phyloP scores from a whole-genome alignment of 2,113 vertebrate species.

The Colaptes auratus region DNA sequence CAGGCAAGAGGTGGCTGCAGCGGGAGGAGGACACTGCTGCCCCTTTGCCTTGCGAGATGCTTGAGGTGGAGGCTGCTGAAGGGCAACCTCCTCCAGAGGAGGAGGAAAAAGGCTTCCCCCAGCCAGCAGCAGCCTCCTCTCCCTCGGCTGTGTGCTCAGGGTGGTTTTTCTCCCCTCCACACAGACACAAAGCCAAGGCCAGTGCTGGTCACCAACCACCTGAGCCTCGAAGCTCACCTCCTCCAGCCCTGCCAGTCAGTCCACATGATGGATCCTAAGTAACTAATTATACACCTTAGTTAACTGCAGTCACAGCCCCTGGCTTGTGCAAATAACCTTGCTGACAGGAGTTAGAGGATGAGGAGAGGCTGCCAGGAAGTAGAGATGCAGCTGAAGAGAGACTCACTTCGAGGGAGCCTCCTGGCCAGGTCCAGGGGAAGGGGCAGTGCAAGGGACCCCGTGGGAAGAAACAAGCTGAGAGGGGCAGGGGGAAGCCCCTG shows the following conservation, averaged over 20 bases:
- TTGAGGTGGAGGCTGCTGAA: neutral
- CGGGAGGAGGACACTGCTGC: neutral
- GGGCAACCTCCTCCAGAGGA: no score
- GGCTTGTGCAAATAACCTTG: slow-evolving; percentile 60
- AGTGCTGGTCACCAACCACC: neutral
- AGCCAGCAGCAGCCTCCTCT: neutral
- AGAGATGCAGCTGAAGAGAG: slow-evolving; percentile 17
- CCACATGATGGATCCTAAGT: slow-evolving; percentile 54
- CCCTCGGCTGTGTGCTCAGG: fast-evolving
- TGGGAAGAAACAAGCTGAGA: neutral
- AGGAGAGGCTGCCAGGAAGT: slow-evolving; percentile 50
- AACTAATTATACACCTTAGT: slow-evolving; percentile 63
- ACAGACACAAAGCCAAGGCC: neutral
- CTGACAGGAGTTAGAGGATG: slow-evolving; percentile 34
- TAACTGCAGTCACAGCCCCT: slow-evolving; percentile 57
- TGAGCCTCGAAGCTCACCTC: neutral
- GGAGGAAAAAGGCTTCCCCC: neutral
- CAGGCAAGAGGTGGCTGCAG: neutral
- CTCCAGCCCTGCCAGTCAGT: neutral
- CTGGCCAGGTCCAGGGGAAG: neutral
- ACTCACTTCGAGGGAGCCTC: neutral
- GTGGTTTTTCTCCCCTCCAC: neutral
- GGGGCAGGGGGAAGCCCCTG: no score
- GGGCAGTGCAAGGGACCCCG: fast-evolving
- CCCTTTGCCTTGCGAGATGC: neutral